Evolutionary conservation across 2,797 vertebrate genomes (phyloP).

Genomic region (Leucoraja ocellata): DNA sequence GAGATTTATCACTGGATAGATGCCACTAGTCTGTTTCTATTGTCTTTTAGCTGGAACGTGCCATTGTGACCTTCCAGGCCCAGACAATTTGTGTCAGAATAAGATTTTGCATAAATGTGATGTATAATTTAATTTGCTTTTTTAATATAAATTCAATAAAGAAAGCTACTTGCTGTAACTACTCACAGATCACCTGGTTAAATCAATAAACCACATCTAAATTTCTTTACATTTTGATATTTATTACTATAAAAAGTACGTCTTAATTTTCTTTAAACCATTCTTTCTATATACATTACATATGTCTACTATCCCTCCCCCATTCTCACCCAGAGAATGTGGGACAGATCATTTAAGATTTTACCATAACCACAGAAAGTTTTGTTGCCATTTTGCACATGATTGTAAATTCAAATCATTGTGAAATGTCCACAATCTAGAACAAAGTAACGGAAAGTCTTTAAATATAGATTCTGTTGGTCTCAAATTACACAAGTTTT

Average conservation of each 20-base stretch:
- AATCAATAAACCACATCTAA: background rate
- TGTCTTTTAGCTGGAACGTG: background rate
- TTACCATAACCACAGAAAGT: background rate
- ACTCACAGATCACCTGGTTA: background rate
- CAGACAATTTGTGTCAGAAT: background rate
- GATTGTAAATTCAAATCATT: slow-evolving; percentile 24
- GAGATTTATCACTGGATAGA: background rate
- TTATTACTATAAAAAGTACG: slow-evolving; percentile 93
- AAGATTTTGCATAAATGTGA: background rate
- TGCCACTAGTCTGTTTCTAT: background rate
- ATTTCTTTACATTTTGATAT: slow-evolving; percentile 60
- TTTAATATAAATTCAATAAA: background rate
- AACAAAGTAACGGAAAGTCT: background rate
- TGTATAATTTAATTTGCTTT: background rate
- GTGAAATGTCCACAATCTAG: slow-evolving; percentile 1
- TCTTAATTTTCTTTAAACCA: slow-evolving; percentile 50
- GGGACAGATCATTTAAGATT: slow-evolving; percentile 26
- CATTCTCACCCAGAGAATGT: slow-evolving; percentile 40
- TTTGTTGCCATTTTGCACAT: slow-evolving; percentile 22
- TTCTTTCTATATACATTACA: slow-evolving; percentile 74
- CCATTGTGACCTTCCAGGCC: background rate
- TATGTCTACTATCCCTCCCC: slow-evolving; percentile 44
- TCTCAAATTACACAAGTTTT: slow-evolving; percentile 35
- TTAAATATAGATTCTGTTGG: slow-evolving; percentile 35
- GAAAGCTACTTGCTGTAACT: background rate